Percentiles rank a stretch among this genome's conserved stretches.
phyloP scores from a whole-genome alignment of 2,888 invertebrate genomes.

The Habrosyne pyritoides region DNA sequence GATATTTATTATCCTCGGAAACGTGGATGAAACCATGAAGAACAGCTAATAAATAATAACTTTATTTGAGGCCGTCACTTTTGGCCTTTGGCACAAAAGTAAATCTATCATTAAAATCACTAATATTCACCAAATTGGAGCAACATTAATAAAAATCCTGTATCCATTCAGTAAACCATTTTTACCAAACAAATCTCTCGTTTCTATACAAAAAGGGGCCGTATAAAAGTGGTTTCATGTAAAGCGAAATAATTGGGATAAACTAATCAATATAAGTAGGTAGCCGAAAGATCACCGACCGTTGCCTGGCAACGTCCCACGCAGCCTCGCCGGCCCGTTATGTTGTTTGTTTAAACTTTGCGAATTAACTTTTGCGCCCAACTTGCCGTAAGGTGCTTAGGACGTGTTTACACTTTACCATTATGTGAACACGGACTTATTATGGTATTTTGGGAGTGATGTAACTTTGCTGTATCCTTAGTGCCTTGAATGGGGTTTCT shows the following conservation, averaged over 20 bases:
- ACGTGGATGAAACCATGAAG: no score
- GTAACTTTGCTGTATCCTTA: no score
- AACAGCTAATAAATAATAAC: no score
- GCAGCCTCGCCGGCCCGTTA: background rate
- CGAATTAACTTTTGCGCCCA: background rate
- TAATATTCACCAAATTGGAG: background rate
- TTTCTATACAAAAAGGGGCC: background rate
- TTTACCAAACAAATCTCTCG: background rate
- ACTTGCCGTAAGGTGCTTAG: background rate
- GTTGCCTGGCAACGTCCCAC: conserved; percentile 6
- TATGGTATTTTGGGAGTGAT: no score
- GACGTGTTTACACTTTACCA: background rate
- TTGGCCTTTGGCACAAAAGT: no score
- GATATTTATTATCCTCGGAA: no score
- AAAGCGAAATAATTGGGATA: background rate
- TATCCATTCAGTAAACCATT: background rate
- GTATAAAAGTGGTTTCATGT: background rate
- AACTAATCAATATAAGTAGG: conserved; percentile 5
- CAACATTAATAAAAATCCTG: background rate
- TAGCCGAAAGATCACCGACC: background rate
- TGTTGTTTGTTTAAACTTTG: conserved; percentile 3
- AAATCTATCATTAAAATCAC: background rate
- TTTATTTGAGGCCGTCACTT: no score
- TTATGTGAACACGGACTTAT: background rate
- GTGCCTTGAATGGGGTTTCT: no score